Conservation (phyloP, 2,888 invertebrate species). For the Oscheius onirici region DNA sequence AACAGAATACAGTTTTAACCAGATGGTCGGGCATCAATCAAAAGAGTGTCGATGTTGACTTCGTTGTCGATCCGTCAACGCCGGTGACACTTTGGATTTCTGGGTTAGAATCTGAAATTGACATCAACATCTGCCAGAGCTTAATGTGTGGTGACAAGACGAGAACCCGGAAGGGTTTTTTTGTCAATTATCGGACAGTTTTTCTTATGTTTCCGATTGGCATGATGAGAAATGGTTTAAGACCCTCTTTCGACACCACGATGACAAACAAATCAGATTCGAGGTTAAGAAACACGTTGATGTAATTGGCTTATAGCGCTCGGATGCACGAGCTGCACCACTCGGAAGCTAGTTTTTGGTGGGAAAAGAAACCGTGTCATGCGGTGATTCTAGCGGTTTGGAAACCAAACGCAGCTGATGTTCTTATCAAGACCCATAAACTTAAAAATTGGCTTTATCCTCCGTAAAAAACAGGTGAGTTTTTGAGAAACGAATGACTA, state of each 20-base stretch:
- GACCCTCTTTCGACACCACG: not conserved
- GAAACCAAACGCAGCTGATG: too few species aligned
- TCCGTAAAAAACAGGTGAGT: too few species aligned
- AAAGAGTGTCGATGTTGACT: not conserved
- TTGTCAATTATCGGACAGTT: too few species aligned
- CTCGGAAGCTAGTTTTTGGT: not conserved
- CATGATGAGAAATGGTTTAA: too few species aligned
- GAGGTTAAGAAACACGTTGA: slow-evolving; percentile 15
- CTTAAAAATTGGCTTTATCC: too few species aligned
- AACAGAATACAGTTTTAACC: slow-evolving; percentile 20
- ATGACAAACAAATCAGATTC: slow-evolving; percentile 11
- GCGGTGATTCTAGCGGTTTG: too few species aligned
- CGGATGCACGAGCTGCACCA: slow-evolving; percentile 1
- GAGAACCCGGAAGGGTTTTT: too few species aligned
- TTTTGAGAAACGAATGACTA: too few species aligned
- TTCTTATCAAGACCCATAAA: too few species aligned
- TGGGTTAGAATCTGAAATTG: not conserved
- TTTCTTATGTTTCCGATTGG: too few species aligned
- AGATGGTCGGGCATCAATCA: not conserved
- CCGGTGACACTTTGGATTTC: slow-evolving; percentile 4
- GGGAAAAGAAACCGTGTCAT: not conserved
- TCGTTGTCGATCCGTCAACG: not conserved
- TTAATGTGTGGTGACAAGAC: too few species aligned
- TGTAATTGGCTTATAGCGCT: slow-evolving; percentile 13
- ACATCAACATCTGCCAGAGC: not conserved